Evolutionary conservation across 2,888 invertebrate species (phyloP).

Genomic region (Stomorhina lunata): DNA sequence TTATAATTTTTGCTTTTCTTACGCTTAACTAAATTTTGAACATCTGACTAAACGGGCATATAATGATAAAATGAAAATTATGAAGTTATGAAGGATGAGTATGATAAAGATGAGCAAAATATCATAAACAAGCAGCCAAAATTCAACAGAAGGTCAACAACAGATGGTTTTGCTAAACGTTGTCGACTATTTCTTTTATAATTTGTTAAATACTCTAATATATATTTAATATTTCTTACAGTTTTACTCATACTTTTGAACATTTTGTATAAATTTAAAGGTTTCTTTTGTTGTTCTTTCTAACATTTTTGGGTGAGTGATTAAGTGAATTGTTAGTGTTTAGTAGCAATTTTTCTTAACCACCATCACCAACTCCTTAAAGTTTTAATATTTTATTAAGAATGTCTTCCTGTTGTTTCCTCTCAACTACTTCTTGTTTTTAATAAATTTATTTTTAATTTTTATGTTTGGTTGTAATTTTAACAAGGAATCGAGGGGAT

Average conservation of each 20-base stretch:
- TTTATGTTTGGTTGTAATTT: conserved; percentile 20
- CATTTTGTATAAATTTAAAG: too few species aligned
- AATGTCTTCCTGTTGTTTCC: background rate
- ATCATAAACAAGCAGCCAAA: background rate
- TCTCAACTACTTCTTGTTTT: too few species aligned
- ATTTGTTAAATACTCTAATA: conserved; percentile 3
- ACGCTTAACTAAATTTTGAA: conserved; percentile 49
- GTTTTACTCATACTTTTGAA: background rate
- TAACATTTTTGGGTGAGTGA: conserved; percentile 1
- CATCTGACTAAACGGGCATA: conserved; percentile 38
- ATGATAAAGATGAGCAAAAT: background rate
- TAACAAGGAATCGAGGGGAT: background rate
- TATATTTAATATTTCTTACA: background rate
- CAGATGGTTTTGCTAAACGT: conserved; percentile 43
- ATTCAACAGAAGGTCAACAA: conserved; percentile 33
- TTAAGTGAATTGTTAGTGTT: conserved; percentile 8
- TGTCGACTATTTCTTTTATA: conserved; percentile 1
- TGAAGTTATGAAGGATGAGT: background rate
- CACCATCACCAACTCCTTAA: background rate
- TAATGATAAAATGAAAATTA: background rate
- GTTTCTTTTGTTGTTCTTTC: background rate
- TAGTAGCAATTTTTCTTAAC: background rate
- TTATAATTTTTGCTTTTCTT: conserved; percentile 58
- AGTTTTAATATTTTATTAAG: conserved; percentile 29
- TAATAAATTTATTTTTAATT: background rate